Percentiles rank a stretch among this genome's conserved stretches.
phyloP scores from a whole-genome alignment of 2,888 invertebrate genomes.

The Amphipoea lucens region DNA sequence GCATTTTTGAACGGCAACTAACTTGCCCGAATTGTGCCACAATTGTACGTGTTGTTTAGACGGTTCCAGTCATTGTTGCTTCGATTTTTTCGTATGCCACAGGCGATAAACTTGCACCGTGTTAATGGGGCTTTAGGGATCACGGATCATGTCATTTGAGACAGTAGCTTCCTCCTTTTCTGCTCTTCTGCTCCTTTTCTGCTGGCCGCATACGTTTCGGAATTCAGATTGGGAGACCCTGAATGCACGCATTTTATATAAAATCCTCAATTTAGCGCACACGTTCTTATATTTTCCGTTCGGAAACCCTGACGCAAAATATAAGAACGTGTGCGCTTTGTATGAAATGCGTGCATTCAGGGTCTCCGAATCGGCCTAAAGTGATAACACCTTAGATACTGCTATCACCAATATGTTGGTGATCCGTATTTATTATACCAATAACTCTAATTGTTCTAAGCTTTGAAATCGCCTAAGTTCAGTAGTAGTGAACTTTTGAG shows the following conservation, averaged over 20 bases:
- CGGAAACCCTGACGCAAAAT: too few species aligned
- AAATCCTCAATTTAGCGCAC: too few species aligned
- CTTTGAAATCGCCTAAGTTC: neutral
- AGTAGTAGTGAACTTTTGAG: neutral
- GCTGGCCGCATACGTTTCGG: too few species aligned
- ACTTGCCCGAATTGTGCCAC: neutral
- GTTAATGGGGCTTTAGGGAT: neutral
- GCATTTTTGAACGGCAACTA: neutral
- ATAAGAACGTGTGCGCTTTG: too few species aligned
- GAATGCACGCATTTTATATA: too few species aligned
- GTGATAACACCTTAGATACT: neutral
- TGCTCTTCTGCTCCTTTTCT: neutral
- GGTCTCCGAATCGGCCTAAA: neutral
- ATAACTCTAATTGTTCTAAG: neutral
- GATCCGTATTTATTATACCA: neutral
- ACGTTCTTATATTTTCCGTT: too few species aligned
- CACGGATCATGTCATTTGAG: neutral
- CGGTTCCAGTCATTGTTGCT: neutral
- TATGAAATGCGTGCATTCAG: too few species aligned
- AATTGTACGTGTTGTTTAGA: neutral
- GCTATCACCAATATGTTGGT: neutral
- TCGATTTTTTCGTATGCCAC: neutral
- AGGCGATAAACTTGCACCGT: neutral
- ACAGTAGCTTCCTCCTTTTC: too few species aligned
- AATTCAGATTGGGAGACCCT: too few species aligned